These are phyloP conservation scores for Glareola pratincola DNA, from an alignment of 2,113 vertebrate species.

Conservation along the genomic window DNA sequence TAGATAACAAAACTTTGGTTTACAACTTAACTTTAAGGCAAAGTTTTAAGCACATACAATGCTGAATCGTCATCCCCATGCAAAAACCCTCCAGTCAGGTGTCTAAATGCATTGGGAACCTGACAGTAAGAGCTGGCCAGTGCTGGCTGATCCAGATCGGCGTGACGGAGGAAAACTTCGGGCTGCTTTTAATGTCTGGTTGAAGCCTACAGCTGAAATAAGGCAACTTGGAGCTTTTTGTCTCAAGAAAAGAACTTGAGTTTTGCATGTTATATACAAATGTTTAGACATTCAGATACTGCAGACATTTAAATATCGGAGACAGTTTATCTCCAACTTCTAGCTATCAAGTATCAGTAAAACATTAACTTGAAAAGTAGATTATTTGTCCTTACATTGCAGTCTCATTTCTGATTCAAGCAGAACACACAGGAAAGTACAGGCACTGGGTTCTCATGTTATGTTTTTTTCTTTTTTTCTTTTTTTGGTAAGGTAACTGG, in stretches of 20 bases:
- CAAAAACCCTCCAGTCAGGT: not conserved
- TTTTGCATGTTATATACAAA: accelerated
- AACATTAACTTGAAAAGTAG: not conserved
- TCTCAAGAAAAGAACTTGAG: not conserved
- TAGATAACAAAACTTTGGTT: not conserved
- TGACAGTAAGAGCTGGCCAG: not conserved
- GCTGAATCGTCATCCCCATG: not conserved
- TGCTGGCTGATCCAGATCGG: not conserved
- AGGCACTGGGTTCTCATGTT: not conserved
- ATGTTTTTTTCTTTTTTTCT: not conserved
- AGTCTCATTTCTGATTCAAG: not conserved
- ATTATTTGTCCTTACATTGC: not conserved
- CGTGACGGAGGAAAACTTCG: not conserved
- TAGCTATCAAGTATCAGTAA: not conserved
- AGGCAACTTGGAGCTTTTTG: not conserved
- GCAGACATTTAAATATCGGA: not conserved
- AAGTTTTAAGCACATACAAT: not conserved
- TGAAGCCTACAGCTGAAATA: not conserved
- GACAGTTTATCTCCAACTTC: not conserved
- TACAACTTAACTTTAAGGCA: not conserved
- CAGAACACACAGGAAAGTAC: not conserved
- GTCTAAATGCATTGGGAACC: not conserved
- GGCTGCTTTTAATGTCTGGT: not conserved
- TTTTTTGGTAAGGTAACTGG: not conserved
- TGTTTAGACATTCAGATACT: not conserved